A percentile compares a stretch with the other conserved stretches of the same genome.
These are phyloP conservation scores for Drosophila oshimai DNA, from an alignment of 1,140 invertebrate genomes.

Conservation along the genomic window DNA sequence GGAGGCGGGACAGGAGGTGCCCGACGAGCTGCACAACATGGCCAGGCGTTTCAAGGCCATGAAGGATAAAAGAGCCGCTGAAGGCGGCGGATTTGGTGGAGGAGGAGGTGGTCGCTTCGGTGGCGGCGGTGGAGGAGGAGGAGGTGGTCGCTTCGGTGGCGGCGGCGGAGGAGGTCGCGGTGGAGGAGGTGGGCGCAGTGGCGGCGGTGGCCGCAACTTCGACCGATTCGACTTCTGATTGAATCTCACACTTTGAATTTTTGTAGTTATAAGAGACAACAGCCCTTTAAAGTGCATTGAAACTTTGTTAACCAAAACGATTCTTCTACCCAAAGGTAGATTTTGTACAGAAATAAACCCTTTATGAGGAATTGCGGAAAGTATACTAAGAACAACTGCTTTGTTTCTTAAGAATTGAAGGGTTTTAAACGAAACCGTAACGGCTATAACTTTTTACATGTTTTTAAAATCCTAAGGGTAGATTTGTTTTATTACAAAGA, in stretches of 20 bases:
- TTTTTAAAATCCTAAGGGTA: no score
- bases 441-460: no score
- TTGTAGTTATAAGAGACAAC: constrained; percentile 15
- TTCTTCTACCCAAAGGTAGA: background rate
- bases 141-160: constrained; percentile 11
- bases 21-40: constrained; percentile 89
- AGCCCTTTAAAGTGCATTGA: constrained; percentile 45
- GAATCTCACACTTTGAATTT: background rate
- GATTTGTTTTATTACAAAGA: no score
- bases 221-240: background rate
- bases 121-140: constrained; percentile 4
- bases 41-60: constrained; percentile 86
- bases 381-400: background rate
- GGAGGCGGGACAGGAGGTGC: constrained; percentile 89
- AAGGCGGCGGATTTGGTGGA: constrained; percentile 69
- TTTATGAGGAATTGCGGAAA: background rate
- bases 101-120: constrained; percentile 69
- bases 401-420: no score
- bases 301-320: background rate
- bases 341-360: background rate
- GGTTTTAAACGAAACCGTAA: no score
- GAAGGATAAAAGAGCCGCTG: constrained; percentile 85
- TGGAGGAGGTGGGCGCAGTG: constrained; percentile 7
- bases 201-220: constrained; percentile 12
- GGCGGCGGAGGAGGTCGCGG: background rate